These are phyloP conservation scores for Xenopus laevis DNA, from an alignment of 2,113 vertebrate species.

Conservation along the genomic window DNA sequence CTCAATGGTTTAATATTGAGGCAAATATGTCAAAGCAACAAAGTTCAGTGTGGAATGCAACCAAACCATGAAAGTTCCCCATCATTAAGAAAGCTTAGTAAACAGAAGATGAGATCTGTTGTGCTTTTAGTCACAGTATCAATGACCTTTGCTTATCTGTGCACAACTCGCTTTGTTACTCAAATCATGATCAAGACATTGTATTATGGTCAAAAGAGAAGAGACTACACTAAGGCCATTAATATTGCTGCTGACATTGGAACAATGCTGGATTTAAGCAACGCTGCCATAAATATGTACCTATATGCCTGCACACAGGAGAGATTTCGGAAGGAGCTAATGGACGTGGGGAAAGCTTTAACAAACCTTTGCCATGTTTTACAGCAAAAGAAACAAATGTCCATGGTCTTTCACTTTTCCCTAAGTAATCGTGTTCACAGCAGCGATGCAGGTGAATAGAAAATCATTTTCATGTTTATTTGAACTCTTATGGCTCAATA, in stretches of 20 bases:
- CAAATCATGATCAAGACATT: constrained; percentile 58
- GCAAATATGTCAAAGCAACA: constrained; percentile 53
- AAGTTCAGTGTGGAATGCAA: constrained; percentile 45
- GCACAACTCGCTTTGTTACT: constrained; percentile 54
- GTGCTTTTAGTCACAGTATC: constrained; percentile 60
- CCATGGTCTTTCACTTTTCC: constrained; percentile 5
- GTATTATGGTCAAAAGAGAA: constrained; percentile 49
- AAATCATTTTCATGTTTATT: no score
- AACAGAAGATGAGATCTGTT: constrained; percentile 55
- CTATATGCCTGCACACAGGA: constrained; percentile 60
- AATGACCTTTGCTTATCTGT: constrained; percentile 58
- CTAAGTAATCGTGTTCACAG: neutral
- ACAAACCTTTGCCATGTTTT: constrained; percentile 35
- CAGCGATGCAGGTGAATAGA: no score
- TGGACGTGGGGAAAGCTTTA: constrained; percentile 40
- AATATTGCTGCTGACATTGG: constrained; percentile 59
- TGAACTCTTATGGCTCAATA: no score
- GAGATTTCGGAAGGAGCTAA: constrained; percentile 54
- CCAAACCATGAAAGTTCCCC: constrained; percentile 9
- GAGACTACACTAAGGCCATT: constrained; percentile 53
- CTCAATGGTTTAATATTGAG: constrained; percentile 57
- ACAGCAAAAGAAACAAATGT: neutral
- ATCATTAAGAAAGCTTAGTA: constrained; percentile 47
- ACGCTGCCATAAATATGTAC: constrained; percentile 59
- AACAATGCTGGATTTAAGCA: constrained; percentile 61